These are phyloP conservation scores for Chaetorhynchus papuensis DNA, from an alignment of 2,113 vertebrate genomes.

Conservation along the genomic window DNA sequence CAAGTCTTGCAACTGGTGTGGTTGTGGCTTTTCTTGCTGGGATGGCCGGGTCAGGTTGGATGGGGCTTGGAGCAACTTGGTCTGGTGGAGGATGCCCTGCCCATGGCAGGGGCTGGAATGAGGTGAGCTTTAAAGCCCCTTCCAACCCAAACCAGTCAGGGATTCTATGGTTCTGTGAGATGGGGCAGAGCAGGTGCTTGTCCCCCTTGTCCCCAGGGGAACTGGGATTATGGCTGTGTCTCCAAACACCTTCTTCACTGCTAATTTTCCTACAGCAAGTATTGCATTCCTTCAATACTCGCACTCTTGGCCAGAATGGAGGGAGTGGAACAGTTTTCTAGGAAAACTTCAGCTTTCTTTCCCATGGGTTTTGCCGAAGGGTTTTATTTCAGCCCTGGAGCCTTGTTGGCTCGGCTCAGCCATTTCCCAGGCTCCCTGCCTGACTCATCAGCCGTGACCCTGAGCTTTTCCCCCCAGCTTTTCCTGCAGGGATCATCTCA, in stretches of 20 bases:
- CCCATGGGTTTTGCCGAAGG: not conserved
- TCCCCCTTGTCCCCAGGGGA: accelerated
- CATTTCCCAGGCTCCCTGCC: not conserved
- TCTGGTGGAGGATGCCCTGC: not conserved
- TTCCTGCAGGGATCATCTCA: not conserved
- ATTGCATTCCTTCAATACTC: not conserved
- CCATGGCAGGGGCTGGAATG: not conserved
- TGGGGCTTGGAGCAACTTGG: not conserved
- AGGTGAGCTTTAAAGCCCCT: not conserved
- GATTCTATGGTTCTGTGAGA: not conserved
- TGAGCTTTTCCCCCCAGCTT: not conserved
- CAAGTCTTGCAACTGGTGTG: not conserved
- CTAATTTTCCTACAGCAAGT: not conserved
- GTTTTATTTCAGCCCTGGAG: not conserved
- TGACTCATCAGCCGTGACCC: not conserved
- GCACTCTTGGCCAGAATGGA: not conserved
- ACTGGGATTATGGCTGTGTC: not conserved
- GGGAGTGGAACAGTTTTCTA: not conserved
- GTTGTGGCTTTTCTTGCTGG: not conserved
- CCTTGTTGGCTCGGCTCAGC: accelerated
- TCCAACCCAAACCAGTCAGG: not conserved
- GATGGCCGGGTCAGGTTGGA: not conserved
- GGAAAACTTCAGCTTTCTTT: not conserved
- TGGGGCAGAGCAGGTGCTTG: not conserved
- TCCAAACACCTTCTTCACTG: not conserved